These are phyloP conservation scores for Drosophila arizonae DNA, from an alignment of 1,140 invertebrate species.

Conservation along the genomic window DNA sequence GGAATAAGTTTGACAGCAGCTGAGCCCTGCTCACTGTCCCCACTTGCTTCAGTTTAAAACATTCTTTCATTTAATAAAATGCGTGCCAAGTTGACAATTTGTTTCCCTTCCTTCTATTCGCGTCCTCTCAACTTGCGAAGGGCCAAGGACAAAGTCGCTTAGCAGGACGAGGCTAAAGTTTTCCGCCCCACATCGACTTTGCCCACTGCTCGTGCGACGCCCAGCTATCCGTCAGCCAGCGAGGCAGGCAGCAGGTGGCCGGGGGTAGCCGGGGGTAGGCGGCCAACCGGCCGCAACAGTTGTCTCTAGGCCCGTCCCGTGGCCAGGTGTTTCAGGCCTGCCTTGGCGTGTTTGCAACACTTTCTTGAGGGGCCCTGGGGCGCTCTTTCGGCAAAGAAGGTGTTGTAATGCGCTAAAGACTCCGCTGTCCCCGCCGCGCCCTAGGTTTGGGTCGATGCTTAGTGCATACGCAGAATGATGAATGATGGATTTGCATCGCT, in stretches of 20 bases:
- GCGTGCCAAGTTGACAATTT: constrained; percentile 81
- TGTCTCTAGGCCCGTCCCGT: constrained; percentile 17
- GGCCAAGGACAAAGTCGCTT: constrained; percentile 21
- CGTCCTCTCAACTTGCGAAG: constrained; percentile 1
- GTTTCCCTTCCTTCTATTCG: not conserved
- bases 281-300: constrained; percentile 21
- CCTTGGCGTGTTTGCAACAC: constrained; percentile 28
- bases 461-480: constrained; percentile 22
- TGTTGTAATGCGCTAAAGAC: constrained; percentile 71
- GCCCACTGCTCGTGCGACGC: constrained; percentile 23
- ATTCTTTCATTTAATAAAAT: constrained; percentile 81
- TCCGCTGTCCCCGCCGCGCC: not conserved
- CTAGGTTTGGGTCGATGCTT: not conserved
- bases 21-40: constrained; percentile 18
- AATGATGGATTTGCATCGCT: constrained; percentile 48
- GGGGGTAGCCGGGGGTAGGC: not conserved
- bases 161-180: constrained; percentile 37
- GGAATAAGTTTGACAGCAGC: constrained; percentile 76
- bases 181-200: constrained; percentile 34
- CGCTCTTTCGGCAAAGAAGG: constrained; percentile 52
- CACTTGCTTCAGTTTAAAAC: constrained; percentile 37
- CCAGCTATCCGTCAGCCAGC: constrained; percentile 19
- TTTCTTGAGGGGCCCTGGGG: constrained; percentile 35
- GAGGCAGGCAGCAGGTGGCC: not conserved
- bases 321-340: constrained; percentile 42